A percentile compares a stretch with the other conserved stretches of the same genome.
phyloP scores from a whole-genome alignment of 1,140 invertebrate species.

The Caenorhabditis remanei region DNA sequence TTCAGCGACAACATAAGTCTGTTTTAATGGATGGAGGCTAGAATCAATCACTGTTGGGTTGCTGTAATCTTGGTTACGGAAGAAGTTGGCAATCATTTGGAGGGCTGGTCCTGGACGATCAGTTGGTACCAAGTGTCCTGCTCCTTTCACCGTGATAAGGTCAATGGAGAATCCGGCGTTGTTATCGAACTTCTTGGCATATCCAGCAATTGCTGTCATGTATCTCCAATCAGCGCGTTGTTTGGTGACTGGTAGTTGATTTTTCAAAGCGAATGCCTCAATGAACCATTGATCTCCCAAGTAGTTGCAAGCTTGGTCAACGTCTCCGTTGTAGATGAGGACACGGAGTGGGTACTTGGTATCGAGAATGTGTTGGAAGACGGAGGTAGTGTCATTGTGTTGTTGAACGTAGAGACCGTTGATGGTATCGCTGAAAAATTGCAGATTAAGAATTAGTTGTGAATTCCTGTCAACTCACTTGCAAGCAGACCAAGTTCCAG shows the following conservation, averaged over 20 bases:
- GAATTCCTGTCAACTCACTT: conserved; percentile 50
- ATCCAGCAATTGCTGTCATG: conserved; percentile 66
- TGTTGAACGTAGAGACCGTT: conserved; percentile 64
- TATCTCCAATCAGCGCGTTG: conserved; percentile 63
- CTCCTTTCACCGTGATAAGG: conserved; percentile 74
- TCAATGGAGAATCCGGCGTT: conserved; percentile 56
- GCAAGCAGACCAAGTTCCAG: conserved; percentile 73
- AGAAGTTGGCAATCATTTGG: conserved; percentile 77
- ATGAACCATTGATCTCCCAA: conserved; percentile 81
- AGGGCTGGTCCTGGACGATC: conserved; percentile 79
- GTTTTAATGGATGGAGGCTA: neutral
- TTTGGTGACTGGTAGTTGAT: conserved; percentile 48
- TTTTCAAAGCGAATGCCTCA: conserved; percentile 59
- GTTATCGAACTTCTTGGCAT: conserved; percentile 61
- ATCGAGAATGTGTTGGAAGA: conserved; percentile 65
- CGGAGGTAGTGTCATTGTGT: conserved; percentile 65
- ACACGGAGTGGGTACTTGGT: conserved; percentile 73
- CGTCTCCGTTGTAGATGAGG: conserved; percentile 81
- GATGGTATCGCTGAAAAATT: conserved; percentile 64
- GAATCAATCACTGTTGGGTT: conserved; percentile 32
- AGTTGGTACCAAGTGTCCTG: conserved; percentile 81
- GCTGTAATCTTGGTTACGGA: conserved; percentile 64
- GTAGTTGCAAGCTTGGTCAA: conserved; percentile 81
- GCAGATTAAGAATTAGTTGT: neutral
- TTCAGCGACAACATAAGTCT: conserved; percentile 35